Evolutionary conservation across 2,113 vertebrate species (phyloP), one percentile per base, ranked within the genome.

Genomic region (Alethe castanea): DNA sequence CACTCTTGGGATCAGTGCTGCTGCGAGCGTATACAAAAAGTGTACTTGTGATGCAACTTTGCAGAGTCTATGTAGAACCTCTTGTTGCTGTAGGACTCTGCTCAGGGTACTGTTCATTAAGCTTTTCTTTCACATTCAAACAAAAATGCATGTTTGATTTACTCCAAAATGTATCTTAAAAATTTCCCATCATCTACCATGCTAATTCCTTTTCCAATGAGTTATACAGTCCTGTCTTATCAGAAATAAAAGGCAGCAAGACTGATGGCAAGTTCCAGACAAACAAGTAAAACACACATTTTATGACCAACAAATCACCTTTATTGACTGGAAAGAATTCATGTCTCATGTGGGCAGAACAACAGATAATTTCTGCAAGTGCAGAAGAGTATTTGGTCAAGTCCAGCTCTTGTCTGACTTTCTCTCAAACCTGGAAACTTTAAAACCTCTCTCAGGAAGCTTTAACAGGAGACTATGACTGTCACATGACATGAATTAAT

Each of bases 301-400:
- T 60, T 52, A 29, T 47, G 35, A 59, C 18, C 8, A 64, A n/a
- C 1, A 52, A 71, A 4, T 48, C 16, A 36, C 7, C 22, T 64
- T 82, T 48, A 24, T 14, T 2, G 1, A 4, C 33, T 38, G 29
- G 33, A 42, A 91, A 54, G 14, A 47, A 11, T 6, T 89, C 3
- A 1, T 0, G 1, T 35, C 7, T 72, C 1, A 1, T 33, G 22
- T 61, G 13, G 24, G 13, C 36, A 74, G 29, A 26, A 76, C 20
- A 5, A 17, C 6, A 33, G 9, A 19, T 47, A 28, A 67, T 6
- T 19, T 87, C 35, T 52, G 3, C 25, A 83, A 65, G 19, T 38
- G 47, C 2, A 19, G 16, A 61, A 33, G 8, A 56, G 6, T 22
- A 14, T 65, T 20, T 70, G 66, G 20, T 5, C 13, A 89, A 66